A percentile compares a stretch with the other conserved stretches of the same genome.
Conservation (phyloP, 2,113 vertebrate genomes). For the Morone saxatilis region DNA sequence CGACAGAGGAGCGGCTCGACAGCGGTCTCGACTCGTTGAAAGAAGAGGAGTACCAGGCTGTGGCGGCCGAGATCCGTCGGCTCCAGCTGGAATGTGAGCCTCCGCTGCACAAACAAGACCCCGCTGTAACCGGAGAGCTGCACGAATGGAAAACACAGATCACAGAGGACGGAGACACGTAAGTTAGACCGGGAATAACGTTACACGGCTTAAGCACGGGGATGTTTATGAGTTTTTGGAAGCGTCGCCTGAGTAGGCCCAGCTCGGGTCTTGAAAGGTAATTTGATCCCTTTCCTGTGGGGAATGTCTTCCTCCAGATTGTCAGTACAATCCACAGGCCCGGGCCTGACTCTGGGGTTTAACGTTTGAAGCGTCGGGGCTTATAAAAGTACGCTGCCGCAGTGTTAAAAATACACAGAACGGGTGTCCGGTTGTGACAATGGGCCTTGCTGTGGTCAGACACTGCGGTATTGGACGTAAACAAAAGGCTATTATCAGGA, state of each 20-base stretch:
- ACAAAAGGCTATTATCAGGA: constrained; percentile 80
- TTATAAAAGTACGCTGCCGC: background rate
- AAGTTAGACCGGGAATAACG: constrained; percentile 76
- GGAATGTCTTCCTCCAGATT: constrained; percentile 51
- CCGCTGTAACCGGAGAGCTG: constrained; percentile 29
- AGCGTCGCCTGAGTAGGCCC: constrained; percentile 43
- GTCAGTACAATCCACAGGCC: constrained; percentile 36
- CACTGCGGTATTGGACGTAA: constrained; percentile 69
- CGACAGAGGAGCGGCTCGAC: constrained; percentile 90
- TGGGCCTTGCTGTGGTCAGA: constrained; percentile 8
- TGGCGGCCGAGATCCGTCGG: constrained; percentile 86
- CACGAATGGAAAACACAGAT: constrained; percentile 88
- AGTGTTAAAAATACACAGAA: constrained; percentile 10
- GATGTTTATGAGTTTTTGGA: constrained; percentile 25
- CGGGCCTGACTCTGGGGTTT: constrained; percentile 1
- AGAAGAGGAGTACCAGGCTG: constrained; percentile 91
- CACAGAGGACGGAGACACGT: constrained; percentile 97
- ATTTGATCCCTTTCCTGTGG: constrained; percentile 65
- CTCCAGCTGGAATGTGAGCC: constrained; percentile 82
- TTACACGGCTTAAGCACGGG: background rate
- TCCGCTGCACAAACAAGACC: constrained; percentile 37
- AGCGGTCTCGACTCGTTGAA: constrained; percentile 95
- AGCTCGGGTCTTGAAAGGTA: constrained; percentile 56
- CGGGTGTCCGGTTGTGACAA: background rate
- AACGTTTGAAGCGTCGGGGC: background rate